Conservation (phyloP, 92 coral and sea anemone species). For the Epizoanthus ramosus region DNA sequence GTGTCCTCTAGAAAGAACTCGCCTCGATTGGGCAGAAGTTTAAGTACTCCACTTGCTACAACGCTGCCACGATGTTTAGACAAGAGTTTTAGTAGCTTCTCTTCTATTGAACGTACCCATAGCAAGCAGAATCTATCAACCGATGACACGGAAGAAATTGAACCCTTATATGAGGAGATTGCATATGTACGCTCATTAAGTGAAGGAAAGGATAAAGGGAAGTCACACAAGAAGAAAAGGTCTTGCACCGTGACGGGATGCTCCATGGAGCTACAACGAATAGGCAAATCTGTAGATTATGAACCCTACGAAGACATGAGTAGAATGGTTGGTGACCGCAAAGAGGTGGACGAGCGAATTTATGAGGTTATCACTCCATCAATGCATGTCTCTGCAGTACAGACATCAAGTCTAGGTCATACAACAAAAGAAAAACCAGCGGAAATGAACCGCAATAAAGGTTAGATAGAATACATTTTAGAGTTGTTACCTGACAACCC, state of each 20-base stretch:
- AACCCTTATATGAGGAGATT: conserved; percentile 18
- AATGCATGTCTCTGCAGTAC: neutral
- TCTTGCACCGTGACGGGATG: conserved; percentile 9
- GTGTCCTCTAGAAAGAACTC: neutral
- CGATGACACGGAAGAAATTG: neutral
- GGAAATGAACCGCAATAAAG: neutral
- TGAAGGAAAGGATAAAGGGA: neutral
- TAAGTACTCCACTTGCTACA: neutral
- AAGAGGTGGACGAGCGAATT: neutral
- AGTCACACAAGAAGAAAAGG: neutral
- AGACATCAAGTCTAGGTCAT: neutral
- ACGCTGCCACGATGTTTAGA: neutral
- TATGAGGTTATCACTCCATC: neutral
- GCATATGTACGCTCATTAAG: neutral
- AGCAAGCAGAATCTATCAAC: neutral
- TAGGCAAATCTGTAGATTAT: neutral
- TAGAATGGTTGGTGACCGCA: no score
- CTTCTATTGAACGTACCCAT: neutral
- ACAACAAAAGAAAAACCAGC: neutral
- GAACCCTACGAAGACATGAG: conserved; percentile 32
- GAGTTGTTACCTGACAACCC: no score
- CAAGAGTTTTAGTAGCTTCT: neutral
- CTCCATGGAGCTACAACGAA: neutral
- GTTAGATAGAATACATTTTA: neutral
- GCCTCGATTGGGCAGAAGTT: neutral